A percentile compares a stretch with the other conserved stretches of the same genome.
These are phyloP conservation scores for Luffia ferchaultella DNA, from an alignment of 2,888 invertebrate species.

Conservation along the genomic window DNA sequence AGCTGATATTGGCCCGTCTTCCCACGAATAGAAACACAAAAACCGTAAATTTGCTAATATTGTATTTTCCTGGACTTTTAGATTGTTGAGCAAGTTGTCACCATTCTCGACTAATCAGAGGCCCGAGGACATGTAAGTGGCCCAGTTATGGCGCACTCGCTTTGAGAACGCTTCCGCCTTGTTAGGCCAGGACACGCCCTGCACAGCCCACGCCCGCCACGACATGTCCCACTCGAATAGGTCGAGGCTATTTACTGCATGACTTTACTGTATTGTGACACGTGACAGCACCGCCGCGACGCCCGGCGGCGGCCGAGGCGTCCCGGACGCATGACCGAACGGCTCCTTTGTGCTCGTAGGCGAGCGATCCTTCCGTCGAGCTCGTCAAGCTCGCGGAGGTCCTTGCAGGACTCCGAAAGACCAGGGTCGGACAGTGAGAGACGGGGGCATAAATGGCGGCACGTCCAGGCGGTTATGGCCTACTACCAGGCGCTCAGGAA, in stretches of 20 bases:
- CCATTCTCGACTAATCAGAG: constrained; percentile 47
- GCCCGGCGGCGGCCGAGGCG: no score
- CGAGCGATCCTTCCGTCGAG: constrained; percentile 60
- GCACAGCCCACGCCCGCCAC: background rate
- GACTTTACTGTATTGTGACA: background rate
- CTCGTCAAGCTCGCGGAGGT: constrained; percentile 55
- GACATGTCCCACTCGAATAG: background rate
- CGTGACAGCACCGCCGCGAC: background rate
- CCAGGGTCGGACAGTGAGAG: constrained; percentile 50
- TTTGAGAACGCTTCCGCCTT: no score
- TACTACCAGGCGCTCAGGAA: constrained; percentile 89
- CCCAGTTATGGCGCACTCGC: constrained; percentile 4
- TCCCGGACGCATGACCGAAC: background rate
- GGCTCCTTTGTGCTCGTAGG: constrained; percentile 24
- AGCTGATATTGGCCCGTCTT: no score
- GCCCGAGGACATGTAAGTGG: constrained; percentile 58
- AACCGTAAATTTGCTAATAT: background rate
- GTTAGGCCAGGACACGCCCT: background rate
- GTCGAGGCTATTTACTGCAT: background rate
- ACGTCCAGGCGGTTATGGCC: constrained; percentile 87
- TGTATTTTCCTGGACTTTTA: constrained; percentile 34
- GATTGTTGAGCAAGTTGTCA: constrained; percentile 60
- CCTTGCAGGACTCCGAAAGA: constrained; percentile 49
- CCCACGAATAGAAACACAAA: no score
- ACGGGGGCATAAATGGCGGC: constrained; percentile 82